Conservation (phyloP, 2,888 invertebrate species). For the Phragmatobia fuliginosa region DNA sequence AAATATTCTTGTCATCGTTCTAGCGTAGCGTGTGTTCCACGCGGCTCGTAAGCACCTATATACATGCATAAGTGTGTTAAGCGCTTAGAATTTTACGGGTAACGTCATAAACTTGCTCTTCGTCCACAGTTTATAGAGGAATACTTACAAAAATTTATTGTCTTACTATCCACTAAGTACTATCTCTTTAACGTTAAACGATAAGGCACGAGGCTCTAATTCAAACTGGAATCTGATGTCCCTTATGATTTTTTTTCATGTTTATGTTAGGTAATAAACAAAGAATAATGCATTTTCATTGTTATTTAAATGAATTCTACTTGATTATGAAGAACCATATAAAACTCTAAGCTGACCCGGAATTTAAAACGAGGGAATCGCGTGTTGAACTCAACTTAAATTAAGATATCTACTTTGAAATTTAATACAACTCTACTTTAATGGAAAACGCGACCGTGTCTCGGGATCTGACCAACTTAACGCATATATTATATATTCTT, state of each 20-base stretch:
- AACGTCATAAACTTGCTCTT: slow-evolving; percentile 7
- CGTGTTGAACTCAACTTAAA: slow-evolving; percentile 33
- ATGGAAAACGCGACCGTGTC: neutral
- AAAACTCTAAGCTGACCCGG: slow-evolving; percentile 13
- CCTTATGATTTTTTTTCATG: neutral
- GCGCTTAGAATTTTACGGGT: slow-evolving; percentile 5
- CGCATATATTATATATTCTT: neutral
- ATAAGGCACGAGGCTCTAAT: neutral
- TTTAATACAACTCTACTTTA: neutral
- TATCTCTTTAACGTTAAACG: neutral
- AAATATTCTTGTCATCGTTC: neutral
- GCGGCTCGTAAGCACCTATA: neutral
- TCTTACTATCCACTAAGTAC: neutral
- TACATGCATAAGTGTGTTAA: neutral
- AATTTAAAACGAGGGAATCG: slow-evolving; percentile 45
- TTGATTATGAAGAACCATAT: neutral
- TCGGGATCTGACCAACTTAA: neutral
- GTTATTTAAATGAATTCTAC: neutral
- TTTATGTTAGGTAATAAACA: neutral
- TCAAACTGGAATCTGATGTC: neutral
- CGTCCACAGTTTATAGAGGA: neutral
- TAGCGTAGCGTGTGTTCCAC: neutral
- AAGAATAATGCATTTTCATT: neutral
- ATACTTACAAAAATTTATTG: slow-evolving; percentile 3
- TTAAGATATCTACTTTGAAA: neutral